Base-by-base conservation (phyloP, 1,140 invertebrate genomes). In the Macrobrachium rosenbergii region DNA sequence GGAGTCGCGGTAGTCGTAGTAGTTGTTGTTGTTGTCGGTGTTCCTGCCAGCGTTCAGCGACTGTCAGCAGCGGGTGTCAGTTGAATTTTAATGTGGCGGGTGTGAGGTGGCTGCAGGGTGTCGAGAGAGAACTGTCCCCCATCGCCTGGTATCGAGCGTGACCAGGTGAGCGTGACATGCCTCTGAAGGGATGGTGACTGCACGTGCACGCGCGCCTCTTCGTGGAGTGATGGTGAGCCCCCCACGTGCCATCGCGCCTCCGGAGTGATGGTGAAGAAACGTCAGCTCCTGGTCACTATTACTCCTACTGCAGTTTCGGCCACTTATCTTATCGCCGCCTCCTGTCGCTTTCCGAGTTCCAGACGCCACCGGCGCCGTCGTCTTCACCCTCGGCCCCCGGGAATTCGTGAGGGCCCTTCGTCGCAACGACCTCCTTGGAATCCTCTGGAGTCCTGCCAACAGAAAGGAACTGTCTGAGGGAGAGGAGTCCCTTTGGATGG, bases 101-200 rank as follows among this genome's bases (percentile, higher is more conserved):
- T 52, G 59, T 19, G 52, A 16, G 19, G 78, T 60, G 63, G 23
- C 23, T 58, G 19, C 0, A n/a, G 23, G 78, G 12, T 43, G 78
- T n/a, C 6, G 21, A 43, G 77, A n/a, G 58, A 23, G 77, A 19
- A 59, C 19, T n/a, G 77, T 63, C 45, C 28, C 28, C 28, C 28
- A 37, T 37, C 28, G 28, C 28, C 77, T 14, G 78, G 59, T 64
- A 80, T 80, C 60, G 60, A 80, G 78, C 78, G 28, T 63, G 78
- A 19, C 21, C 78, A 80, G 78, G 78, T 80, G 78, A 80, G 60
- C 23, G 78, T 80, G 60, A 80, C 78, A 80, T 37, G 28, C 28
- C 28, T 62, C 60, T 16, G 62, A 62, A 80, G 78, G 62, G 78
- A 80, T 80, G 78, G 78, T 80, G 58, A 17, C 43, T 19, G 59